These are phyloP conservation scores for Montipora capitata DNA, from an alignment of 92 coral and sea anemone genomes.

Conservation along the genomic window DNA sequence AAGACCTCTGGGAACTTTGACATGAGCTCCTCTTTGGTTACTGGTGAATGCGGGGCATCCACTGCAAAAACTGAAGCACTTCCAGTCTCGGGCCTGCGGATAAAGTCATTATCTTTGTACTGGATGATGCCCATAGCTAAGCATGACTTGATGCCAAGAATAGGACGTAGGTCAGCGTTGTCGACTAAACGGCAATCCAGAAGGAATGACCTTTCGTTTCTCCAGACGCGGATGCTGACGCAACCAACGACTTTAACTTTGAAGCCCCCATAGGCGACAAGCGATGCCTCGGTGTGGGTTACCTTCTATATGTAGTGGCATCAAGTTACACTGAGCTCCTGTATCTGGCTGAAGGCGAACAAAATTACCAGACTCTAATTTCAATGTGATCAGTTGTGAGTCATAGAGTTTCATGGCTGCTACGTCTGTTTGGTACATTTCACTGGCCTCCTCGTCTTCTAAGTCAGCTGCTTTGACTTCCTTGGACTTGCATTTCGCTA, in stretches of 20 bases:
- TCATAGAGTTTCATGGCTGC: background rate
- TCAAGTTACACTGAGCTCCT: too few species aligned
- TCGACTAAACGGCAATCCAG: constrained; percentile 70
- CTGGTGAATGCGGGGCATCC: constrained; percentile 22
- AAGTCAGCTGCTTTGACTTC: constrained; percentile 18
- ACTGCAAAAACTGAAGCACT: constrained; percentile 57
- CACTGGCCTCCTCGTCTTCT: background rate
- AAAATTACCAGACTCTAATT: constrained; percentile 66
- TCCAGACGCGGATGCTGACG: constrained; percentile 55
- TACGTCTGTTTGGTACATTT: constrained; percentile 6
- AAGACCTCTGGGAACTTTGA: constrained; percentile 47
- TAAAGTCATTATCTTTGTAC: constrained; percentile 75
- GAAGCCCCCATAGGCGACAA: constrained; percentile 79
- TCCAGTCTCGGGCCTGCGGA: constrained; percentile 53
- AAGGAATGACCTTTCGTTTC: constrained; percentile 49
- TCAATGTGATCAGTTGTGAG: constrained; percentile 42
- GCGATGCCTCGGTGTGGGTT: constrained; percentile 57
- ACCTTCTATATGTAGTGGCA: constrained; percentile 28
- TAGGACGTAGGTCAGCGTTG: constrained; percentile 74
- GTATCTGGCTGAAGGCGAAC: constrained; percentile 37
- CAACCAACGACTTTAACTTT: constrained; percentile 73
- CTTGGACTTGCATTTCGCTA: constrained; percentile 35
- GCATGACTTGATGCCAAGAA: constrained; percentile 82
- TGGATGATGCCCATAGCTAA: constrained; percentile 81
- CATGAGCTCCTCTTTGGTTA: constrained; percentile 47